phyloP scores from a whole-genome alignment of 1,140 invertebrate genomes.

The Drosophila serrata region DNA sequence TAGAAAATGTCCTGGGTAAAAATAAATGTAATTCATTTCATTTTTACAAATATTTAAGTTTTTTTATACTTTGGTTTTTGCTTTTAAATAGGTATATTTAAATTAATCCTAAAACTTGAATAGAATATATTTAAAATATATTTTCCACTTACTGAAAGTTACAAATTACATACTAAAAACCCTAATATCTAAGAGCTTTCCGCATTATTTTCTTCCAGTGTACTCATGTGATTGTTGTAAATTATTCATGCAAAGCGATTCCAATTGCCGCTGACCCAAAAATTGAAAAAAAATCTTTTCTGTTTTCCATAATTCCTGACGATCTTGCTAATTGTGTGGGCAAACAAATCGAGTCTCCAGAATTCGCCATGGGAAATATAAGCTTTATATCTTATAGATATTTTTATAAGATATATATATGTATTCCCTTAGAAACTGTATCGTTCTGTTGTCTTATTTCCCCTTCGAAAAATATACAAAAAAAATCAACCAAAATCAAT shows the following conservation, averaged over 20 bases:
- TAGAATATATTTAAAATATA: neutral
- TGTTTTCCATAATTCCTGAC: constrained; percentile 39
- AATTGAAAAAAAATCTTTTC: constrained; percentile 48
- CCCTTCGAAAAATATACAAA: constrained; percentile 5
- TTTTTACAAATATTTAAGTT: neutral
- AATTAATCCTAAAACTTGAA: too few relatives aligned
- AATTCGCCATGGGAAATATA: constrained; percentile 74
- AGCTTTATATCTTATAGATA: constrained; percentile 6
- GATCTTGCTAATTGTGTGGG: constrained; percentile 73
- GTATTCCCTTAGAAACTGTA: constrained; percentile 59
- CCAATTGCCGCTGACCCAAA: constrained; percentile 76
- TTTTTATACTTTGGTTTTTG: neutral
- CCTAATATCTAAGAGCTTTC: neutral
- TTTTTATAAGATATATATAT: constrained; percentile 9
- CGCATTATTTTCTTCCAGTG: constrained; percentile 14
- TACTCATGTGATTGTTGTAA: constrained; percentile 55
- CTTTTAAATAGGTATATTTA: too few relatives aligned
- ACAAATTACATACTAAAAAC: too few relatives aligned
- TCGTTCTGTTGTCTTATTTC: constrained; percentile 29
- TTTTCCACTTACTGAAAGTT: too few relatives aligned
- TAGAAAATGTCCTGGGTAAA: too few relatives aligned
- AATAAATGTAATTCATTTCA: neutral
- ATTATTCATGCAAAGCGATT: constrained; percentile 72
- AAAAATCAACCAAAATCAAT: constrained; percentile 67
- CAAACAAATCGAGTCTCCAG: constrained; percentile 51